Evolutionary conservation across 2,888 invertebrate species (phyloP), one percentile per base, ranked within the genome.

Genomic region (Ramazzottius varieornatus): DNA sequence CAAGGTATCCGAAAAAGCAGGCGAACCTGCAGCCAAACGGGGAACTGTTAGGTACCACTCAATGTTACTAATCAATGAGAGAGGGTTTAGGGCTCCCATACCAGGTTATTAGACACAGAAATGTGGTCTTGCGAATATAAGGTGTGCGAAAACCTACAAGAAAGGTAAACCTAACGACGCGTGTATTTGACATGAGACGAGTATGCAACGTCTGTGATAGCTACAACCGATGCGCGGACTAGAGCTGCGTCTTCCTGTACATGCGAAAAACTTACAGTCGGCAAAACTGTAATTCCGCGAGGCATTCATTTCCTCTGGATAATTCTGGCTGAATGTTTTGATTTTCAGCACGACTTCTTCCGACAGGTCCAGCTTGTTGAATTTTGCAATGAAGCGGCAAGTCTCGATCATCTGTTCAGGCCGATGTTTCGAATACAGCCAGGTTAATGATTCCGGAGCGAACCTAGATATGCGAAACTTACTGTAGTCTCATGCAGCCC

Each of bases 401-500:
- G 8, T 24, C 16, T 24, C 34, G 1, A 16, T 33, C 24, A 64
- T 65, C 46, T 66, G 46, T 24, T 46, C 34, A 1, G 54, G 32
- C 32, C 40, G 32, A 33, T 63, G 46, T 8, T 65, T 65, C 24
- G 46, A 34, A 24, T 54, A 34, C 29, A 66, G 63, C 66, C 66
- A 66, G 2, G 64, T 40, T 16, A 66, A 40, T n/a, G 66, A 66
- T 65, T 66, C 66, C 32, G 66, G 65, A 64, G 65, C 63, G 16
- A 66, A n/a, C 63, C 63, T 64, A 8, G 13, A 65, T 32, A 32
- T 13, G 46, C n/a, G 40, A n/a, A n/a, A n/a, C n/a, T n/a, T n/a
- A n/a, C n/a, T n/a, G n/a, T n/a, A n/a, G n/a, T n/a, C n/a, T n/a
- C 40, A 40, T 40, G 40, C 40, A 40, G 40, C 40, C 40, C 13